Percentiles rank a stretch among this genome's conserved stretches.
These are phyloP conservation scores for Oligia latruncula DNA, from an alignment of 2,888 invertebrate species.

Conservation along the genomic window DNA sequence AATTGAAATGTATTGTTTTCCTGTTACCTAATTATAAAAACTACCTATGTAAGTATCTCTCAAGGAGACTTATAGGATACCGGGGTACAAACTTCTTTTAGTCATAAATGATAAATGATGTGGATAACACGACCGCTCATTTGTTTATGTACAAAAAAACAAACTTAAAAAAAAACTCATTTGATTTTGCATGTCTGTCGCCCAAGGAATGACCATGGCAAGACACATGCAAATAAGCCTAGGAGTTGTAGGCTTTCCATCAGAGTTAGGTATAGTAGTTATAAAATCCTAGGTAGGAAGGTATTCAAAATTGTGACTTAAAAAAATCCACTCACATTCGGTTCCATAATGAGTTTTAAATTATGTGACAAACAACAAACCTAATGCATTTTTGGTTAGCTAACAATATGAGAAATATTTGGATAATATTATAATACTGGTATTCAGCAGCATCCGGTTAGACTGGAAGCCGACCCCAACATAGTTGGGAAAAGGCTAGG, in stretches of 20 bases:
- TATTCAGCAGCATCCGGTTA: too few species aligned
- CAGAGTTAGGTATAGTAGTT: background rate
- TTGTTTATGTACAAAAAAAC: background rate
- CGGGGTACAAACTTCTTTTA: background rate
- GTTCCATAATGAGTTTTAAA: background rate
- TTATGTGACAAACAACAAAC: background rate
- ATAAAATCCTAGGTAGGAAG: background rate
- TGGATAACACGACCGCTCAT: background rate
- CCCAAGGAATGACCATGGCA: background rate
- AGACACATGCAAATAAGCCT: background rate
- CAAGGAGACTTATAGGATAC: slow-evolving; percentile 3
- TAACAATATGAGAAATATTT: background rate
- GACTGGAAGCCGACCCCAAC: too few species aligned
- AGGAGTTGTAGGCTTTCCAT: background rate
- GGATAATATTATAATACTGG: background rate
- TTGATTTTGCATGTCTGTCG: background rate
- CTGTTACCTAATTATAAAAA: slow-evolving; percentile 37
- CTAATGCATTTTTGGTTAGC: slow-evolving; percentile 1
- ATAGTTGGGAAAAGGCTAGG: too few species aligned
- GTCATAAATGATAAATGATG: background rate
- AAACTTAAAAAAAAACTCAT: background rate
- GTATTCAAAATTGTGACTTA: background rate
- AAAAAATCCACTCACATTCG: background rate
- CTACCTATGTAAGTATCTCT: background rate
- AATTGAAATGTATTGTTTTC: slow-evolving; percentile 46